Conservation (phyloP, 2,888 invertebrate species). For the Pyrgus malvae region DNA sequence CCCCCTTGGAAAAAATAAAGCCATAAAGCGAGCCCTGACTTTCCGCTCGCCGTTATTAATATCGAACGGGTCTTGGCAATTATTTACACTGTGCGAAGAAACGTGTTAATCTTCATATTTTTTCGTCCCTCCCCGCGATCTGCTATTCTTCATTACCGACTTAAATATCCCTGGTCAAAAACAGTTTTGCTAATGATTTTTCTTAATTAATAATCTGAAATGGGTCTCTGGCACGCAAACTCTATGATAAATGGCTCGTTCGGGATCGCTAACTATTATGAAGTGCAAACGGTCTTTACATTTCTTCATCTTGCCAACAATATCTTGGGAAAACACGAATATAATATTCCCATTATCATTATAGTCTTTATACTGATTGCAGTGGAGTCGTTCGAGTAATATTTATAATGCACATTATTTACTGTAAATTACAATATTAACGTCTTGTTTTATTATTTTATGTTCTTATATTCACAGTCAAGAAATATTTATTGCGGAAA, state of each 20-base stretch:
- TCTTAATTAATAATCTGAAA: slow-evolving; percentile 26
- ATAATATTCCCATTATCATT: background rate
- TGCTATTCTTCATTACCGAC: slow-evolving; percentile 13
- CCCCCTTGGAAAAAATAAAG: slow-evolving; percentile 14
- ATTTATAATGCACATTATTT: no score
- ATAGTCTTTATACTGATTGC: no score
- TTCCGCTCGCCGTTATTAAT: slow-evolving; percentile 10
- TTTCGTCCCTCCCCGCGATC: slow-evolving; percentile 5
- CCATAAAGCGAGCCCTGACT: slow-evolving; percentile 11
- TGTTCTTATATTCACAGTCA: no score
- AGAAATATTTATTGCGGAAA: no score
- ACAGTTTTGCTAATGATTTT: slow-evolving; percentile 24
- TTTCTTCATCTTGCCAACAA: slow-evolving; percentile 5
- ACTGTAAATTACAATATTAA: no score
- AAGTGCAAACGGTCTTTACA: slow-evolving; percentile 2
- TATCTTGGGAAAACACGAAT: background rate
- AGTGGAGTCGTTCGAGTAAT: no score
- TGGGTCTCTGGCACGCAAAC: slow-evolving; percentile 20
- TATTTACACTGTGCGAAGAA: background rate
- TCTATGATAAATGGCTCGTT: slow-evolving; percentile 14
- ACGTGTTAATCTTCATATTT: slow-evolving; percentile 12
- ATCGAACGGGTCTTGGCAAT: background rate
- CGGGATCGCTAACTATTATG: slow-evolving; percentile 15
- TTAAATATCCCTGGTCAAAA: slow-evolving; percentile 16
- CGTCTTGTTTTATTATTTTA: no score